These are phyloP conservation scores for Cephus rjabovi DNA, from an alignment of 2,888 invertebrate genomes.

Conservation along the genomic window DNA sequence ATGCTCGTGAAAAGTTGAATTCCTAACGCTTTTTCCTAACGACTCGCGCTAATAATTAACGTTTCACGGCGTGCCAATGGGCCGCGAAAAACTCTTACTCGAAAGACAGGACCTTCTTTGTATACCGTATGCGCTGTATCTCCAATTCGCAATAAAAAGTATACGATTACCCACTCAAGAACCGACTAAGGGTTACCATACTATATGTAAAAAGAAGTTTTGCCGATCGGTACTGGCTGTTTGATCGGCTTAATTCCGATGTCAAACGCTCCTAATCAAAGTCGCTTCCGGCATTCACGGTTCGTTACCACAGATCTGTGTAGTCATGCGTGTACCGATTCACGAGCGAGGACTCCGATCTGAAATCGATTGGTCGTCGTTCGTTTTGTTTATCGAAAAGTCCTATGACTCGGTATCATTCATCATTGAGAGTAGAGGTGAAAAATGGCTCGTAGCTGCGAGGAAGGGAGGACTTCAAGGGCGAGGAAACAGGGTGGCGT, in stretches of 20 bases:
- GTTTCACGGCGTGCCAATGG: constrained; percentile 34
- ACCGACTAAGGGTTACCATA: neutral
- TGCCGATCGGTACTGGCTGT: neutral
- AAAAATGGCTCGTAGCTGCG: constrained; percentile 42
- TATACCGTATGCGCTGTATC: neutral
- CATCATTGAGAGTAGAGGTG: constrained; percentile 30
- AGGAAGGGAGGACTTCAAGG: constrained; percentile 25
- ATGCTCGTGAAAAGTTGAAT: neutral
- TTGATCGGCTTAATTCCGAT: neutral
- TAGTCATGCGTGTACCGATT: neutral
- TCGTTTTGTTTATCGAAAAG: constrained; percentile 18
- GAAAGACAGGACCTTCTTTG: neutral
- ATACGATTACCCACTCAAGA: neutral
- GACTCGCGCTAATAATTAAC: constrained; percentile 33
- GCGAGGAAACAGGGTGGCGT: constrained; percentile 16
- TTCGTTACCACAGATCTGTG: neutral
- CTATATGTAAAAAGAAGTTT: neutral
- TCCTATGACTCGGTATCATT: constrained; percentile 26
- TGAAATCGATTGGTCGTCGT: neutral
- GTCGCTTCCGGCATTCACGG: neutral
- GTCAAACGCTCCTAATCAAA: neutral
- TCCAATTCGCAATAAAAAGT: too few species aligned
- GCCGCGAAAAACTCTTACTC: neutral
- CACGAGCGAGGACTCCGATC: neutral
- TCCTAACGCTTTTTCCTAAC: constrained; percentile 26